Percentiles rank a stretch among this genome's conserved stretches.
Conservation (phyloP, 2,888 invertebrate genomes). For the Epirrhoe tristata region DNA sequence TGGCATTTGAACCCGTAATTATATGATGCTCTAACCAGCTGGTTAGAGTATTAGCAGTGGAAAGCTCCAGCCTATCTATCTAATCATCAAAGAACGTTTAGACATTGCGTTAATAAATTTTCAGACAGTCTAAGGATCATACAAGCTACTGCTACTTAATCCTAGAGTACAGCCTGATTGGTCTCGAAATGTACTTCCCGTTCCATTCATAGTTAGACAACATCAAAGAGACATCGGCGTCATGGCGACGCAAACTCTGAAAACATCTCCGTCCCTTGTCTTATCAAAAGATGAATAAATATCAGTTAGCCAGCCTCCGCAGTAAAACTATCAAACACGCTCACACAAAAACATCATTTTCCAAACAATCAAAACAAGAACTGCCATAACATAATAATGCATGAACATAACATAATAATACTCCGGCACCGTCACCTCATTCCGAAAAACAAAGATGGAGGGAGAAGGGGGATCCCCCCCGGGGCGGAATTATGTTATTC, state of each 20-base stretch:
- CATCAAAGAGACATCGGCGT: slow-evolving; percentile 19
- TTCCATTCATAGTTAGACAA: neutral
- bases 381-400: slow-evolving; percentile 55
- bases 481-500: slow-evolving; percentile 72
- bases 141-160: too few species aligned
- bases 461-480: slow-evolving; percentile 9
- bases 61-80: too few species aligned
- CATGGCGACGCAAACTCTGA: slow-evolving; percentile 16
- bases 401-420: slow-evolving; percentile 55
- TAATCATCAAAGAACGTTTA: too few species aligned
- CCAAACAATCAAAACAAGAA: slow-evolving; percentile 44
- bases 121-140: too few species aligned
- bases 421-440: slow-evolving; percentile 58
- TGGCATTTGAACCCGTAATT: too few species aligned
- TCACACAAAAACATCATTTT: slow-evolving; percentile 43
- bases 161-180: neutral
- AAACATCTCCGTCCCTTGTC: slow-evolving; percentile 22
- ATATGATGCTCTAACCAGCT: too few species aligned
- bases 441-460: slow-evolving; percentile 72
- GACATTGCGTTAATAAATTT: too few species aligned
- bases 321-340: slow-evolving; percentile 38
- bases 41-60: too few species aligned
- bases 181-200: neutral
- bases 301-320: slow-evolving; percentile 26
- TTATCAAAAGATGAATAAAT: slow-evolving; percentile 32